Base-by-base conservation (phyloP, 2,113 vertebrate species). In the Xenopus borealis region DNA sequence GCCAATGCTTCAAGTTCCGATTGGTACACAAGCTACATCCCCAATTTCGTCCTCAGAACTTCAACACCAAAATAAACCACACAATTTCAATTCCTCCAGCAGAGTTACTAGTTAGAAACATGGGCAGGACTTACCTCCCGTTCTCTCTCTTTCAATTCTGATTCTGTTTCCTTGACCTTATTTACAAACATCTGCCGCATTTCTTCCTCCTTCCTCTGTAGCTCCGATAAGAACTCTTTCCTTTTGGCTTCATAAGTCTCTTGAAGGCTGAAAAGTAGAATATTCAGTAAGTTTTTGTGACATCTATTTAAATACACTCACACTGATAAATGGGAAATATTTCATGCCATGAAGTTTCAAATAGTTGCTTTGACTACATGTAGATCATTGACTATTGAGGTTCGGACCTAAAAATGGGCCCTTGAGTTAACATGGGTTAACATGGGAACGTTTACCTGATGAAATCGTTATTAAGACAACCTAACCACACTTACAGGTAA, bases 161-260 rank as follows among this genome's bases (percentile, higher is more conserved):
- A 87, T 82, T 98, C 97, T 0, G 97, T 98, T 88, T 99, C 96
- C 89, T 98, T 98, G 71, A 99, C 97, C 91, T 97, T 98, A 85
- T 91, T 97, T 75, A 99, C 96, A 79, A 99, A 99, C 96, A 98
- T 96, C 86, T 99, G 97, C 62, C 97, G 91, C 97, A 99, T 99
- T 84, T 96, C 95, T 79, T 99, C 97, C 84, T 99, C 96, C 81
- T 98, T 99, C 74, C 81, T 92, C 88, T 99, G 97, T 82, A 99
- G 89, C 80, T 99, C 97, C 0, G 91, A 89, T 67, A 98, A 84
- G 84, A 99, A 99, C 84, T 99, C 97, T 83, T 98, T 99, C 83
- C 97, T 94, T 85, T 98, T 99, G 80, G 97, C 93, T 82, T 99
- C 97, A 0, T 99, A 99, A 0, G 97, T 99, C 87, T 98, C 96